These are phyloP conservation scores for Scrobipalpa atriplicella DNA, from an alignment of 2,888 invertebrate genomes.

Conservation along the genomic window DNA sequence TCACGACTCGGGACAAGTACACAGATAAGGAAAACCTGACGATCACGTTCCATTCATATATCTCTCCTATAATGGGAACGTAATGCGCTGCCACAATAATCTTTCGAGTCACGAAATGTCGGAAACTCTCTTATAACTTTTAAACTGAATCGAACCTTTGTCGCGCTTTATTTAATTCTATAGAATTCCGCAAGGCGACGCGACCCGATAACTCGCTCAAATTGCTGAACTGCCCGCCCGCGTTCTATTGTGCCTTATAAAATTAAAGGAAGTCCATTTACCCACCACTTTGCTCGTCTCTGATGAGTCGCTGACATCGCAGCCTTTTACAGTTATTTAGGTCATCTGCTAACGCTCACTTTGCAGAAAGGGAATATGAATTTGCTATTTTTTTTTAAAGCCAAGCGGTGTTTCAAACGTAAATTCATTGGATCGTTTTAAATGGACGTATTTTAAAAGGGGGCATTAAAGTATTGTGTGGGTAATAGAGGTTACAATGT, in stretches of 20 bases:
- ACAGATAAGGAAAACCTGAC: slow-evolving; percentile 32
- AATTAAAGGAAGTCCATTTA: slow-evolving; percentile 67
- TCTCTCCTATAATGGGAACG: slow-evolving; percentile 29
- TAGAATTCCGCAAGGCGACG: slow-evolving; percentile 49
- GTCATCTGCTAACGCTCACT: slow-evolving; percentile 40
- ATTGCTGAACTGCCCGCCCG: slow-evolving; percentile 55
- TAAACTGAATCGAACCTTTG: slow-evolving; percentile 44
- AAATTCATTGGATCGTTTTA: neutral
- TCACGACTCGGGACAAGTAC: slow-evolving; percentile 13
- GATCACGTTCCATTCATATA: slow-evolving; percentile 33
- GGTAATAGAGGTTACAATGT: slow-evolving; percentile 42
- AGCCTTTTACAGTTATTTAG: slow-evolving; percentile 53
- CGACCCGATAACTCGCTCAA: slow-evolving; percentile 57
- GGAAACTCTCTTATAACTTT: slow-evolving; percentile 48
- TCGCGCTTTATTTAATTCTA: slow-evolving; percentile 58
- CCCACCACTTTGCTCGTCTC: slow-evolving; percentile 50
- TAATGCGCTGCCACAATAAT: slow-evolving; percentile 37
- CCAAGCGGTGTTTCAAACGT: no score
- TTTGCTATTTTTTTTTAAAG: neutral
- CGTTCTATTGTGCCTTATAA: slow-evolving; percentile 55
- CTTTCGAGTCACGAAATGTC: slow-evolving; percentile 42
- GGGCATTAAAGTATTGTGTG: slow-evolving; percentile 31
- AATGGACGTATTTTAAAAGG: neutral
- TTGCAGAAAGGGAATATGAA: slow-evolving; percentile 3
- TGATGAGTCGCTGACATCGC: slow-evolving; percentile 42